A percentile compares a stretch with the other conserved stretches of the same genome.
Conservation (phyloP, 2,888 invertebrate species). For the Caradrina kadenii region DNA sequence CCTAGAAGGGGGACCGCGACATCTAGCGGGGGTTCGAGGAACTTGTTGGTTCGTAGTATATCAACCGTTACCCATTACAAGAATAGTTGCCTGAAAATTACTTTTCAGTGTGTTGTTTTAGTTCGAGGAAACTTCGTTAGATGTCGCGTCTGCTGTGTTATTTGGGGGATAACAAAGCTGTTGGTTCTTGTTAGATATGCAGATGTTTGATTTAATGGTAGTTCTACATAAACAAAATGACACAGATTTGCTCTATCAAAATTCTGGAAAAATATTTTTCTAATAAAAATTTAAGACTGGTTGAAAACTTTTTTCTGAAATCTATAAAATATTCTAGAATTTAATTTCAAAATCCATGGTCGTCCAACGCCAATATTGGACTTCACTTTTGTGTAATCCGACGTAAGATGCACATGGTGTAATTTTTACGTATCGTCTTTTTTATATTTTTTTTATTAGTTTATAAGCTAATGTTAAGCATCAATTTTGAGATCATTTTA, state of each 20-base stretch:
- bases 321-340: slow-evolving; percentile 71
- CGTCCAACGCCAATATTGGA: slow-evolving; percentile 33
- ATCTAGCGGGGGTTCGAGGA: slow-evolving; percentile 68
- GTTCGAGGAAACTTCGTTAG: slow-evolving; percentile 16
- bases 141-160: slow-evolving; percentile 18
- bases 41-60: slow-evolving; percentile 51
- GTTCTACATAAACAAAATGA: background rate
- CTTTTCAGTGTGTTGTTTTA: slow-evolving; percentile 7
- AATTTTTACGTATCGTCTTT: slow-evolving; percentile 69
- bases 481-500: slow-evolving; percentile 75
- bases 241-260: background rate
- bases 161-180: background rate
- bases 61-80: background rate
- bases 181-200: background rate
- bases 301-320: slow-evolving; percentile 34
- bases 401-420: slow-evolving; percentile 83
- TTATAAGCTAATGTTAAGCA: slow-evolving; percentile 87
- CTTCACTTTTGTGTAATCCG: slow-evolving; percentile 79
- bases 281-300: slow-evolving; percentile 32
- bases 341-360: slow-evolving; percentile 65
- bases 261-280: background rate
- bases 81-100: slow-evolving; percentile 8
- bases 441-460: slow-evolving; percentile 79
- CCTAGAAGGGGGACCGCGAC: slow-evolving; percentile 67
- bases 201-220: background rate